Evolutionary conservation across 2,113 vertebrate species (phyloP), one percentile per base, ranked within the genome.

Genomic region (Ceratotherium simum): DNA sequence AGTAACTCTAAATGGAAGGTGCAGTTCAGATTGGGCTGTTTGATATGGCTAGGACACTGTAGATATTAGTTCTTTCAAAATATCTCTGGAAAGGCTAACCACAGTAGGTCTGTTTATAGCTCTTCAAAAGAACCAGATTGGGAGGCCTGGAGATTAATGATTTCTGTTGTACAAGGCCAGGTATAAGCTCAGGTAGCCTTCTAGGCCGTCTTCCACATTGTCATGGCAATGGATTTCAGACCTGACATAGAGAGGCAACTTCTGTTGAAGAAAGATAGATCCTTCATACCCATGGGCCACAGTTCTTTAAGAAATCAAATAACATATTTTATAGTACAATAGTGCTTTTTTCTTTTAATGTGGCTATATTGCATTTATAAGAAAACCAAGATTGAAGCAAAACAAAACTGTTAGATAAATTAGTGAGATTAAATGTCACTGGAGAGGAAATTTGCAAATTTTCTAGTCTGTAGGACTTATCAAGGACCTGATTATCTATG

Each of bases 1-100:
- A 56, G 21, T 64, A 76, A 87, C 14, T 83, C 67, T 67, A 60
- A 10, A 42, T 56, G 39, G 36, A 18, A 54, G 25, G 11, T 65
- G n/a, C 9, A 67, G 31, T 75, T 86, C 51, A 94, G 69, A 64
- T 60, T 42, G 31, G 48, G 33, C 42, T 92, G 14, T 90, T 64
- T 92, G 87, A 90, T 80, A 51, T 73, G 29, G 7, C 48, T 95
- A 69, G 82, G 97, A 92, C 88, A 93, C 72, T 90, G 58, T 31
- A 86, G 78, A 81, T 88, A 94, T 90, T 87, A 64, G 6, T 93
- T 93, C 54, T 90, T 96, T 98, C 42, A 92, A 96, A 97, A 80
- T 90, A 73, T 62, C 58, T 90, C 31, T 69, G 56, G 69, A 97
- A 97, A 97, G 62, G 42, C 42, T 96, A 96, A 95, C 82, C 82